Evolutionary conservation across 2,888 invertebrate genomes (phyloP), one percentile per base, ranked within the genome.

Genomic region (Theristus sp.): DNA sequence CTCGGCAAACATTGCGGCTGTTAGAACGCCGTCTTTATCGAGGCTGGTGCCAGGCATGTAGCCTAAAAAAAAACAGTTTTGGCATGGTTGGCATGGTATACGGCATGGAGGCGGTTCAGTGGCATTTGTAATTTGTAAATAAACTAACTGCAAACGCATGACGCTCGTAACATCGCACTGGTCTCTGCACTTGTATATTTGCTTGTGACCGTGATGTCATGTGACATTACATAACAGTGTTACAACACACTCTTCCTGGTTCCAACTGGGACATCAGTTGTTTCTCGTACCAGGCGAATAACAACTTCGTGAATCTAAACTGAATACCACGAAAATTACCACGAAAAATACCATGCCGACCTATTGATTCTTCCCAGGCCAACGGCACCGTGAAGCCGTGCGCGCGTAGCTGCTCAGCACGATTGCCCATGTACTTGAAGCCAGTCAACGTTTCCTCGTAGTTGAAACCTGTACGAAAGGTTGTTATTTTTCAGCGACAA

Each of bases 391-490:
- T 76, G 69, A 87, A 86, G 30, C 84, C 85, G 60, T 83, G 76
- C 61, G 81, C 77, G 46, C 84, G 75, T 60, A 91, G 76, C 6
- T 89, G 82, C 31, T 84, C 78, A 0, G 86, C 81, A 69, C 82
- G 82, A 75, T 94, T 96, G 3, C 89, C 96, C 88, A 99, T 93
- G 94, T 94, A 99, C 73, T 99, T 99, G 74, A 99, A 99, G 0
- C 98, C 98, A 0, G 98, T 99, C 59, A 98, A 80, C 0, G 98
- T 96, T 77, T 96, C 93, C 54, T 69, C 68, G 60, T 68, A 68
- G 59, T 68, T 66, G 65, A 74, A 74, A 1, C n/a, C n/a, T n/a
- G n/a, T n/a, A 71, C 68, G 68, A 58, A 10, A 66, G 38, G 29
- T 22, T 28, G 1, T 24, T 59, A 3, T n/a, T 13, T 46, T 27